Base-by-base conservation (phyloP, 2,888 invertebrate genomes). In the Pseudeuparius sepicola region DNA sequence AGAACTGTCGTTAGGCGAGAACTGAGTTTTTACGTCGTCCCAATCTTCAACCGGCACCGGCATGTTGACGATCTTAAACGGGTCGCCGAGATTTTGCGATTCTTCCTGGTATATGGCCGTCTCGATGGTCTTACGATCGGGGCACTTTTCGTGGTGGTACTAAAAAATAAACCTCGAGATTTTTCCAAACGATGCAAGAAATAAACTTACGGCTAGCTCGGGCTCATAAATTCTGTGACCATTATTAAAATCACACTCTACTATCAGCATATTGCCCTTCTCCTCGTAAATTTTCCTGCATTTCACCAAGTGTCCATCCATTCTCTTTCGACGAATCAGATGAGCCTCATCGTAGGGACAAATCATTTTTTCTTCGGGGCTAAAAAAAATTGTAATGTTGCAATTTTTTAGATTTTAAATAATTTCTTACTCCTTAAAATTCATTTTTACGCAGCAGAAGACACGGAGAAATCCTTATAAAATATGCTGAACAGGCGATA, bases 281-380 rank as follows among this genome's bases (percentile, higher is more conserved):
- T 66, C 60, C 0, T 62, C 63, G 41, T 71, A 54, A 30, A 66
- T 65, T n/a, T 64, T 60, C 0, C 68, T 51, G 35, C 77, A 77
- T 46, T 73, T 75, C 4, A 70, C 58, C 0, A 77, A 46, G 37
- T 77, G 77, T 0, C 64, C 55, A 23, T 71, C 70, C 51, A 75
- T 61, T 0, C 69, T 52, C 23, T 65, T 67, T 6, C 66, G 63
- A 4, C 67, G 58, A 6, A 77, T 63, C 14, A 62, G 63, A 37
- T 77, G 77, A 0, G 67, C 41, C 18, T 51, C 53, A 43, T 75
- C 65, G 54, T 73, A 77, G 0, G 77, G 75, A 36, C 77, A 77
- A 0, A 59, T 54, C 4, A 68, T 56, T 51, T 68, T 51, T 17
- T 67, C 60, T 17, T 50, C 46, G n/a, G n/a, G n/a, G n/a, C n/a